Percentiles rank a stretch among this genome's conserved stretches.
Evolutionary conservation across 2,113 vertebrate species (phyloP).

Genomic region (Desmodus rotundus): DNA sequence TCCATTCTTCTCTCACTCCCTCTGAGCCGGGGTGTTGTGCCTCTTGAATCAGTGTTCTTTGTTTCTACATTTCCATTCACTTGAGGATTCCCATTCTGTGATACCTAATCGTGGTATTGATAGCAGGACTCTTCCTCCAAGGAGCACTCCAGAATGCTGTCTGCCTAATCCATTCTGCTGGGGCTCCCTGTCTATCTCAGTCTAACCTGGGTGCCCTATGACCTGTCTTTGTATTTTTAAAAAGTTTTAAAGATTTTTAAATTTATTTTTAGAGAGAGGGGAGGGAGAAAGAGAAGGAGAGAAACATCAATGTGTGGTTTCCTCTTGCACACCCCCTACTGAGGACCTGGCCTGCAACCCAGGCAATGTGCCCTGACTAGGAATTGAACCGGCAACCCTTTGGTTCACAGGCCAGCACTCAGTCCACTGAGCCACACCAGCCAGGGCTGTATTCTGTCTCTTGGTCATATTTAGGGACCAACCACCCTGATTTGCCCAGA

Average conservation of each 20-base stretch:
- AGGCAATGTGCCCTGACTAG: too few relatives aligned
- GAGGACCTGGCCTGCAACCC: too few relatives aligned
- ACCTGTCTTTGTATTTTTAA: not conserved
- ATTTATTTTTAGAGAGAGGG: too few relatives aligned
- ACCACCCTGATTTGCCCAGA: not conserved
- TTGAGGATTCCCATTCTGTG: not conserved
- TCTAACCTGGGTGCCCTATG: not conserved
- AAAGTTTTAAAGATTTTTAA: too few relatives aligned
- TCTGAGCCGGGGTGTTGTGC: fast-evolving
- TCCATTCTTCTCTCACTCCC: not conserved
- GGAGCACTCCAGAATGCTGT: not conserved
- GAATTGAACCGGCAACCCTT: too few relatives aligned
- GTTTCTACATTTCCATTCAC: not conserved
- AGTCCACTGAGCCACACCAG: too few relatives aligned
- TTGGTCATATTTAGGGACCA: not conserved
- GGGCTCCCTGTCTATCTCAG: not conserved
- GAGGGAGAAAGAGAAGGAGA: too few relatives aligned
- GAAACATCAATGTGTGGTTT: too few relatives aligned
- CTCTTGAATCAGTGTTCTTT: not conserved
- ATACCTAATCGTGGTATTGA: not conserved
- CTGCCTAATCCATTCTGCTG: not conserved
- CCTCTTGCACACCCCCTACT: too few relatives aligned
- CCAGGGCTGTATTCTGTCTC: not conserved
- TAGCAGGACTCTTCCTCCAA: not conserved
- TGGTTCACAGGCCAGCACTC: too few relatives aligned